These are phyloP conservation scores for Falco biarmicus DNA, from an alignment of 2,797 vertebrate genomes.

Conservation along the genomic window DNA sequence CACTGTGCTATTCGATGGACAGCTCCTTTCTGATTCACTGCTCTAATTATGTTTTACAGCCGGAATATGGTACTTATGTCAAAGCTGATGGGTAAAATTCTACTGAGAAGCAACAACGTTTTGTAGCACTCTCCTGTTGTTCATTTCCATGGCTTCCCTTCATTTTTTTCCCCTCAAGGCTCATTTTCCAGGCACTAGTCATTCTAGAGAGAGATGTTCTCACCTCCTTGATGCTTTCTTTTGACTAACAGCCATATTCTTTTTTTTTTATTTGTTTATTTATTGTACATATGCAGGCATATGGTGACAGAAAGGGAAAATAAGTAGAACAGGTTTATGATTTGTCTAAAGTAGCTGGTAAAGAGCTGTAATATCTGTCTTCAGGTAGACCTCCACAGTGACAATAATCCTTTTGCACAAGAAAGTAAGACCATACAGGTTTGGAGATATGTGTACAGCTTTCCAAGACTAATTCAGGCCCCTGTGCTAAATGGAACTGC, in stretches of 20 bases:
- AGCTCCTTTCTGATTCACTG: slow-evolving; percentile 73
- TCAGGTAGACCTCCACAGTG: not conserved
- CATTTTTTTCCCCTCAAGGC: slow-evolving; percentile 22
- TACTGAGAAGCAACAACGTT: slow-evolving; percentile 58
- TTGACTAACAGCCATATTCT: slow-evolving; percentile 47
- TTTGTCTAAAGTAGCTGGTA: slow-evolving; percentile 24
- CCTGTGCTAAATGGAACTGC: not conserved
- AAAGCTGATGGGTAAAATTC: slow-evolving; percentile 72
- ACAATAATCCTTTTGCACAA: not conserved
- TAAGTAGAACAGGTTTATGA: not conserved
- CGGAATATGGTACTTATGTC: slow-evolving; percentile 66
- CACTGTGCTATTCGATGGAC: slow-evolving; percentile 56
- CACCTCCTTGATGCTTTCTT: slow-evolving; percentile 33
- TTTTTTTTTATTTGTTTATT: slow-evolving; percentile 58
- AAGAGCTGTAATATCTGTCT: not conserved
- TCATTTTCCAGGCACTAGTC: slow-evolving; percentile 49
- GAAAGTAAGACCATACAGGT: not conserved
- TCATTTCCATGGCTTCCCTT: slow-evolving; percentile 65
- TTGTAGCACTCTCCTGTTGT: slow-evolving; percentile 62
- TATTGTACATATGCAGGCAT: slow-evolving; percentile 43
- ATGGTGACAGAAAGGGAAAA: slow-evolving; percentile 35
- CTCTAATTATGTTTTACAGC: slow-evolving; percentile 73
- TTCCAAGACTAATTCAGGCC: not conserved
- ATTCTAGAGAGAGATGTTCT: slow-evolving; percentile 10
- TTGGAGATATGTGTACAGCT: not conserved